Evolutionary conservation across 1,140 invertebrate species (phyloP), one percentile per base, ranked within the genome.

Genomic region (Bilobella aurantiaca): DNA sequence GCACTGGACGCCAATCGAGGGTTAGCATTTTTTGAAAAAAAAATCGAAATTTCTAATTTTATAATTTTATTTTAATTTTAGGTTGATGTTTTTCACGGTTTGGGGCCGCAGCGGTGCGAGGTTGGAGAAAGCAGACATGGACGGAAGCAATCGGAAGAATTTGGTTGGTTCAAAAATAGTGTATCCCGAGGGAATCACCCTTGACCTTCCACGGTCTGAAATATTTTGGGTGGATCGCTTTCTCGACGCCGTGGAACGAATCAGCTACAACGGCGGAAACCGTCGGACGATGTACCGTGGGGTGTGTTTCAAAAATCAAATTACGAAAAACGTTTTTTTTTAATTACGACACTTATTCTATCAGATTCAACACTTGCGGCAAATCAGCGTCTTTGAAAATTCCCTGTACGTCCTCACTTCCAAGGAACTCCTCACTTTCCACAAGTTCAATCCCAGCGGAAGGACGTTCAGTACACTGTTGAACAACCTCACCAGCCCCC

Each of bases 171-270:
- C 73, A 3, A 85, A 85, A 75, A 86, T 89, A 67, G 86, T 89
- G 67, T 88, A 88, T 78, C 87, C 87, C 1, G 82, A 82, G 72
- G 84, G 85, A 63, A 77, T 89, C 18, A 80, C 85, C 23, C 77
- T 89, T 21, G 89, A 92, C 78, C 83, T 83, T 71, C 82, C 87
- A n/a, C 83, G 82, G 57, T 76, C 83, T 68, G 81, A 85, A 71
- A 79, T 92, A 16, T 91, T 90, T 77, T 91, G 87, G 87, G 84
- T 86, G 37, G 88, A 90, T 77, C 83, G 82, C 16, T 89, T 87
- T 77, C 79, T 88, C 65, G 87, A 89, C 76, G 85, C 82, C 73
- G 82, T 88, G 16, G 87, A 87, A 75, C 77, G 83, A 56, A 81
- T 86, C 2, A 82, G 87, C 78, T 89, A 89, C 75, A 80, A 86